phyloP scores from a whole-genome alignment of 2,113 vertebrate species.

The Platysteira castanea region DNA sequence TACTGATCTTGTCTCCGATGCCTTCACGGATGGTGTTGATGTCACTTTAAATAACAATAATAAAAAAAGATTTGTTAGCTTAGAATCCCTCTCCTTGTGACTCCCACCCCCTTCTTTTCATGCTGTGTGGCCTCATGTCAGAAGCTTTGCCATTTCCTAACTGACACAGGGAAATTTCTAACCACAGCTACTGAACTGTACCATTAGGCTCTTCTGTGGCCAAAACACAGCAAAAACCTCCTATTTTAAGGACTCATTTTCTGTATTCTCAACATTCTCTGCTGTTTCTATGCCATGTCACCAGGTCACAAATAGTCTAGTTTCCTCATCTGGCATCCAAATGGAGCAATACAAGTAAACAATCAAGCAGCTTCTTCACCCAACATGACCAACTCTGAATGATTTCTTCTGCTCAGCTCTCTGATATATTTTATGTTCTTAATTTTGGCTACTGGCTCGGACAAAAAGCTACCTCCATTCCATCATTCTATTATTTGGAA shows the following conservation, averaged over 20 bases:
- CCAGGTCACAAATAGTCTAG: background rate
- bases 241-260: background rate
- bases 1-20: conserved; percentile 74
- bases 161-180: background rate
- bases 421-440: background rate
- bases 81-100: background rate
- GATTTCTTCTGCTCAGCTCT: background rate
- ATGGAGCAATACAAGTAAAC: background rate
- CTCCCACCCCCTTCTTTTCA: background rate
- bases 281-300: background rate
- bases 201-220: background rate
- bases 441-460: background rate
- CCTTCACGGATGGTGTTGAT: conserved; percentile 77
- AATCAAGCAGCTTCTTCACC: background rate
- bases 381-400: background rate
- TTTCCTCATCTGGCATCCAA: background rate
- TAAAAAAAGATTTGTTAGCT: background rate
- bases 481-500: background rate
- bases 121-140: background rate
- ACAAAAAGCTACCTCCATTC: background rate
- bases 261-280: background rate
- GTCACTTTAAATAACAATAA: conserved; percentile 65
- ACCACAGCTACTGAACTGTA: background rate
- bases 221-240: background rate
- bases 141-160: background rate